These are phyloP conservation scores for Picathartes gymnocephalus DNA, from an alignment of 2,113 vertebrate species.

Conservation along the genomic window DNA sequence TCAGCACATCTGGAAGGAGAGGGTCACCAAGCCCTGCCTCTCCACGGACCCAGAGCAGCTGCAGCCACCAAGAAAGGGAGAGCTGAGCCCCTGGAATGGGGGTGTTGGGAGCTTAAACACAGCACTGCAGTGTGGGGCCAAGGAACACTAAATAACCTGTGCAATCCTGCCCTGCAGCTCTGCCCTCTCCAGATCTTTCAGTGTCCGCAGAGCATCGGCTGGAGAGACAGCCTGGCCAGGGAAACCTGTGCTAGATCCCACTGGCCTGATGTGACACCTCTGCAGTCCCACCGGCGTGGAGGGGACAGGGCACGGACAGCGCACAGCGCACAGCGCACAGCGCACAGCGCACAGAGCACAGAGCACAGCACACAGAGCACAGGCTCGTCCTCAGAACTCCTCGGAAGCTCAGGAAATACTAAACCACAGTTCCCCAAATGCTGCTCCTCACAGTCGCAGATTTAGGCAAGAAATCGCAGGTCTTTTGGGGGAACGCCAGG, in stretches of 20 bases:
- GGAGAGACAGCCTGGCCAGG: fast-evolving
- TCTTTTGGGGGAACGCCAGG: neutral
- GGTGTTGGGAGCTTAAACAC: neutral
- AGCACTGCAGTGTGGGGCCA: neutral
- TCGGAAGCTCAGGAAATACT: fast-evolving
- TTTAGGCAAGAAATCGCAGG: fast-evolving
- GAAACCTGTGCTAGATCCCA: fast-evolving
- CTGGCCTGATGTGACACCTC: fast-evolving
- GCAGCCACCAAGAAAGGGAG: neutral
- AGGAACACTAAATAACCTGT: neutral
- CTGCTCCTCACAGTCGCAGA: neutral
- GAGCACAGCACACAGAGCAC: too few relatives aligned
- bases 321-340: too few relatives aligned
- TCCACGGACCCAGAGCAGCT: fast-evolving
- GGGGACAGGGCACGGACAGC: fast-evolving
- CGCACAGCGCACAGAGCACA: too few relatives aligned
- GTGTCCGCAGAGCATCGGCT: neutral
- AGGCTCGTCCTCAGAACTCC: neutral
- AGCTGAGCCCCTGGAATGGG: neutral
- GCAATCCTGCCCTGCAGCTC: neutral
- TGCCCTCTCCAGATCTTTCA: neutral
- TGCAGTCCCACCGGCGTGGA: fast-evolving
- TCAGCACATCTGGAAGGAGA: neutral
- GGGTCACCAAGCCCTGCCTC: neutral
- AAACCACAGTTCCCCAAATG: neutral